phyloP scores from a whole-genome alignment of 2,888 invertebrate species.

The Epinotia ramella region DNA sequence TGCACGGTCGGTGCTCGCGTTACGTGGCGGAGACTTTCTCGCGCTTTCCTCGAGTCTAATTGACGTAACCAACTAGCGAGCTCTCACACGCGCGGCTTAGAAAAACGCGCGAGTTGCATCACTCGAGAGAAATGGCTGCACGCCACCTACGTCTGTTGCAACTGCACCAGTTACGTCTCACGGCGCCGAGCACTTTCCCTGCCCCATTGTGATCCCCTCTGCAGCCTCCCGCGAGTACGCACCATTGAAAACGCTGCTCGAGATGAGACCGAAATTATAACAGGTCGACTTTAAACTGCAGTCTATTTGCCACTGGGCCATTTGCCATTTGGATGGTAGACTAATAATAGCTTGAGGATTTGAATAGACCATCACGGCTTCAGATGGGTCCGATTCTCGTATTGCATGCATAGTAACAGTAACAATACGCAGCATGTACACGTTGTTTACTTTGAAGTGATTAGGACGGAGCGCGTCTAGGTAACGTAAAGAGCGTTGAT shows the following conservation, averaged over 20 bases:
- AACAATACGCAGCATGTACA: background rate
- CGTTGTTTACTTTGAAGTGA: constrained; percentile 33
- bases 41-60: constrained; percentile 81
- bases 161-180: constrained; percentile 75
- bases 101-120: constrained; percentile 81
- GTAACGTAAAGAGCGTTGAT: constrained; percentile 7
- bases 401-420: constrained; percentile 26
- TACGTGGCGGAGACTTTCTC: constrained; percentile 82
- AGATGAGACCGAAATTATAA: constrained; percentile 67
- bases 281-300: too few species aligned
- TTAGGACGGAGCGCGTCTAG: constrained; percentile 3
- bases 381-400: constrained; percentile 11
- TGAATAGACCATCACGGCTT: background rate
- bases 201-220: constrained; percentile 72
- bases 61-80: constrained; percentile 79
- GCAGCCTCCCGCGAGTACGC: constrained; percentile 49
- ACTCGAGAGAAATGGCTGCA: constrained; percentile 82
- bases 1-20: constrained; percentile 64
- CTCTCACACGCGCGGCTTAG: constrained; percentile 78
- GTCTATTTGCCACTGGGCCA: too few species aligned
- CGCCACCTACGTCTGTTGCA: constrained; percentile 75
- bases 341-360: constrained; percentile 25
- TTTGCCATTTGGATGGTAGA: too few species aligned
- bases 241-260: constrained; percentile 54
- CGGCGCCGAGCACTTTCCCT: constrained; percentile 68